Conservation (phyloP, 2,797 vertebrate species). For the Pseudochromis fuscus region DNA sequence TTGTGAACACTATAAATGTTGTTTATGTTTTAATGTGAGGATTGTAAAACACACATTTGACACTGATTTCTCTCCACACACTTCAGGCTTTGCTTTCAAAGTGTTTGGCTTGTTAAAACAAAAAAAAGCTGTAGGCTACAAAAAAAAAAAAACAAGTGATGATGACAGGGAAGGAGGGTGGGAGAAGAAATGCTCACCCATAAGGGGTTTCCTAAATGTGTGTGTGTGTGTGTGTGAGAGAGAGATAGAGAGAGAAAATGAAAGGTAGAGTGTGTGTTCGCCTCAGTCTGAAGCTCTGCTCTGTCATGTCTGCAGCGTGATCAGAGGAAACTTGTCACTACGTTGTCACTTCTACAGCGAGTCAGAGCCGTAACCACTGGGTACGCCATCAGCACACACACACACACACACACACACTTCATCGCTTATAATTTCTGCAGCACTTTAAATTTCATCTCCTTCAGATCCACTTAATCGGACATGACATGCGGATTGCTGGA, state of each 20-base stretch:
- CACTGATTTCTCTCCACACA: background rate
- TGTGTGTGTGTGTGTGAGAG: conserved; percentile 21
- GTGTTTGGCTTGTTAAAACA: conserved; percentile 31
- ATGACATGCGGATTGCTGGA: conserved; percentile 64
- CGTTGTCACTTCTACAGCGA: conserved; percentile 55
- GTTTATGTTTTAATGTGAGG: background rate
- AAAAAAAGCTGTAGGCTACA: conserved; percentile 28
- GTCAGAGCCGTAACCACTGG: conserved; percentile 50
- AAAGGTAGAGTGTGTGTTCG: conserved; percentile 39
- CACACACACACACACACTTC: conserved; percentile 37
- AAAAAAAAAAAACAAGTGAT: conserved; percentile 7
- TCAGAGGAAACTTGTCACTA: conserved; percentile 69
- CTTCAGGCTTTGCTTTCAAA: conserved; percentile 15
- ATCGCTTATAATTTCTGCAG: conserved; percentile 54
- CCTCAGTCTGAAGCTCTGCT: conserved; percentile 55
- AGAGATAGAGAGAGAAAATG: conserved; percentile 40
- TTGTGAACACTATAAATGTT: background rate
- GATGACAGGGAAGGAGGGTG: conserved; percentile 17
- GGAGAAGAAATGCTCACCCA: conserved; percentile 23
- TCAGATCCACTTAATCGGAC: conserved; percentile 70
- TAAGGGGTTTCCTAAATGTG: conserved; percentile 27
- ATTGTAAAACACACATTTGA: background rate
- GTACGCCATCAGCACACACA: conserved; percentile 30
- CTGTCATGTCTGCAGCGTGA: conserved; percentile 59
- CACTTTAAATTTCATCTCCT: conserved; percentile 63